These are phyloP conservation scores for Drosophila melanosoma DNA, from an alignment of 2,888 invertebrate species.

Conservation along the genomic window DNA sequence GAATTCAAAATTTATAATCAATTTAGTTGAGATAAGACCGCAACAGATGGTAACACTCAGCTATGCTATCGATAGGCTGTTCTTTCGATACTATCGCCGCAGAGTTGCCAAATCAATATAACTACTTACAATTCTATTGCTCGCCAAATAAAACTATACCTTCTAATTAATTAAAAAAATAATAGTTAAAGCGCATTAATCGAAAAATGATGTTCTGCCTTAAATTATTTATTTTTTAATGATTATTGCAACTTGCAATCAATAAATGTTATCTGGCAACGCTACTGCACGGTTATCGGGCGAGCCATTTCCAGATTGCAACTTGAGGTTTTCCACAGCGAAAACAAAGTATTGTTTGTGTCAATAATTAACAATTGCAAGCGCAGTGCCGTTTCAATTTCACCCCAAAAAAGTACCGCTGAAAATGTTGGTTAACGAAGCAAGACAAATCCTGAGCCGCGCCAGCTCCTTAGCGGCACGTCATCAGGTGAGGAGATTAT, in stretches of 20 bases:
- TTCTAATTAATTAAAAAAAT: not conserved
- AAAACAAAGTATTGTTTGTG: conserved; percentile 43
- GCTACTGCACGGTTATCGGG: conserved; percentile 14
- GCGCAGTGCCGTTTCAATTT: conserved; percentile 84
- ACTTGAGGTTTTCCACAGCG: conserved; percentile 39
- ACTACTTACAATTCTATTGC: not conserved
- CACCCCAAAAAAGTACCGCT: conserved; percentile 12
- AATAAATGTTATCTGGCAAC: conserved; percentile 37
- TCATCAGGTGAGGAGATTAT: conserved; percentile 79
- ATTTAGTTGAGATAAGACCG: not conserved
- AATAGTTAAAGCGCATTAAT: not conserved
- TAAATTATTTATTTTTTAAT: not conserved
- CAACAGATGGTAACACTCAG: conserved; percentile 18
- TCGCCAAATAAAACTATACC: not conserved
- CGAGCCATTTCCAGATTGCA: conserved; percentile 44
- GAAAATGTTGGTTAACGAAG: conserved; percentile 83
- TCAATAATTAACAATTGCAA: conserved; percentile 74
- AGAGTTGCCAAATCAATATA: not conserved
- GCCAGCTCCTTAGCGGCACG: conserved; percentile 79
- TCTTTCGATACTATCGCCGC: not conserved
- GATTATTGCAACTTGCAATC: not conserved
- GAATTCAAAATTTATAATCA: not conserved
- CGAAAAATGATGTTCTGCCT: not conserved
- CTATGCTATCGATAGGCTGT: conserved; percentile 10
- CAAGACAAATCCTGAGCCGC: conserved; percentile 80